These are phyloP conservation scores for Darevskia nairensis DNA, from an alignment of 2,797 vertebrate species.

Conservation along the genomic window DNA sequence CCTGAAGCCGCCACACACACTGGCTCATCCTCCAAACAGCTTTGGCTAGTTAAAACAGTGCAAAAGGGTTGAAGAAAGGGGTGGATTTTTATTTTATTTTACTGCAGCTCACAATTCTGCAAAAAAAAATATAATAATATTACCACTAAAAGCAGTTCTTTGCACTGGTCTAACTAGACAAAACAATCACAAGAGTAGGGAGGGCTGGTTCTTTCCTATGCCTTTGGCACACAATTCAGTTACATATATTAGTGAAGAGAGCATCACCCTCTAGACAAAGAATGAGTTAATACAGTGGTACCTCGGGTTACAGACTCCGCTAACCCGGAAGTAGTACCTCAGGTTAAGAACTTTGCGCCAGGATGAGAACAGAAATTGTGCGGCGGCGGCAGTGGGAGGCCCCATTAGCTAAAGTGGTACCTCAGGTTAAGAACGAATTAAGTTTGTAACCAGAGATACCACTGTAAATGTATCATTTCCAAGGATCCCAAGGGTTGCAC, in stretches of 20 bases:
- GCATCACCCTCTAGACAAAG: neutral
- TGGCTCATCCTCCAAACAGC: neutral
- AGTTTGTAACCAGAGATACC: no score
- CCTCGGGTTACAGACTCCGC: no score
- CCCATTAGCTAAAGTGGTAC: no score
- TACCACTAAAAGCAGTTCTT: neutral
- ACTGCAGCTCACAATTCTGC: neutral
- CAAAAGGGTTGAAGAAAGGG: neutral
- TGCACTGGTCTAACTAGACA: neutral
- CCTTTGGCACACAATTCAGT: neutral
- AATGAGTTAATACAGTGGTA: neutral
- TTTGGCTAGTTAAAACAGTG: neutral
- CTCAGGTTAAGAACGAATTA: no score
- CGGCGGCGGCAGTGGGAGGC: no score
- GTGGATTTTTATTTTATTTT: no score
- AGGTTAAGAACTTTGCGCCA: no score
- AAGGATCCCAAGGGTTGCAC: neutral
- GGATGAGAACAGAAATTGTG: no score
- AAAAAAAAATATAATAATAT: no score
- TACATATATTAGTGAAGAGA: neutral
- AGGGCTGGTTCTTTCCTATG: neutral
- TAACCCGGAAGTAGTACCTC: no score
- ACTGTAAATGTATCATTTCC: neutral
- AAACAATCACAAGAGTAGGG: neutral
- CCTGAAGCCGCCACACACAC: neutral